Evolutionary conservation across 2,113 vertebrate genomes (phyloP), one percentile per base, ranked within the genome.

Genomic region (Gnathonemus longibarbis): DNA sequence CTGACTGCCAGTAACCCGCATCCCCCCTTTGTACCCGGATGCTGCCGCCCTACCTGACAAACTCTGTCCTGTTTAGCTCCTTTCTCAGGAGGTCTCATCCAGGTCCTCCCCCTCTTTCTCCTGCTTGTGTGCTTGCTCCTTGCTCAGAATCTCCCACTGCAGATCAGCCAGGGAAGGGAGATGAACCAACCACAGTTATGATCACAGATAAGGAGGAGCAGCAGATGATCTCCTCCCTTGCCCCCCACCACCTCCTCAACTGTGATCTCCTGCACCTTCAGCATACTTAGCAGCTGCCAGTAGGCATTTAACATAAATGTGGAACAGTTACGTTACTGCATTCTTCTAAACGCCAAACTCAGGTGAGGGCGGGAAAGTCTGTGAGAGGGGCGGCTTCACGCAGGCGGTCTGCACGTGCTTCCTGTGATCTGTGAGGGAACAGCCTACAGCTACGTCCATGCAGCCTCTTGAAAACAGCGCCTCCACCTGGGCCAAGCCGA

Each of bases 361-460:
- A 86, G 48, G n/a, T 5, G 87, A 96, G 2, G 0, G 95, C 95
- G 85, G 98, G 97, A 93, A 99, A 99, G 91, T 97, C 97, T 80
- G 98, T 98, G 46, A 99, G 96, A 5, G 97, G 96, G 1, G 97
- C 96, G 50, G 97, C 98, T 92, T 99, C 98, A 92, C 97, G 95
- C 48, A 99, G n/a, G 96, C 97, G 2, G 95, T 93, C 85, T 98
- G 97, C 6, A 99, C 98, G 0, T 93, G 94, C 39, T 39, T 39
- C 39, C 84, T 97, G 10, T 96, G 96, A 92, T 95, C 95, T 5
- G 96, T 91, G 39, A 94, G 91, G 53, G 95, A 96, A 90, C 95
- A 93, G 80, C 94, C 94, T 83, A 97, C 95, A 0, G 95, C 94
- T 52, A 93, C 89, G 91, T 96, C 96, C 91, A 96, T 95, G 50